Conservation (phyloP, 2,888 invertebrate genomes). For the Pemphredon lugubris region DNA sequence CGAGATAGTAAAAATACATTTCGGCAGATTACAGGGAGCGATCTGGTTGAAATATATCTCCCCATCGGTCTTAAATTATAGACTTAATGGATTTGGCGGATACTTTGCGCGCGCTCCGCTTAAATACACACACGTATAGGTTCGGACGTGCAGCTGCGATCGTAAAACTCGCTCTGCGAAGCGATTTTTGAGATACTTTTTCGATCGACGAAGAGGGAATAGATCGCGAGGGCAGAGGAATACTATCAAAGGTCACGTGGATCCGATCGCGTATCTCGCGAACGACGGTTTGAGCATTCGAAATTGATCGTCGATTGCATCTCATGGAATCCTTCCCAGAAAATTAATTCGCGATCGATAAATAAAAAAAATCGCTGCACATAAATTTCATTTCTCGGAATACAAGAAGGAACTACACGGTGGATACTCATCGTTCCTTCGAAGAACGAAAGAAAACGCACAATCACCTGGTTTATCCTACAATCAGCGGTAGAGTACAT, state of each 20-base stretch:
- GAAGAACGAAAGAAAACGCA: too few relatives aligned
- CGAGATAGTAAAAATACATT: conserved; percentile 49
- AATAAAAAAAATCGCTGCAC: too few relatives aligned
- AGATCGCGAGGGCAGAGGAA: conserved; percentile 21
- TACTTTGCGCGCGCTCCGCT: conserved; percentile 47
- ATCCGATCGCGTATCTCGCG: too few relatives aligned
- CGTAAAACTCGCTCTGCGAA: conserved; percentile 51
- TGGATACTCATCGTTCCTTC: too few relatives aligned
- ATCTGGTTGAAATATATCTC: conserved; percentile 47
- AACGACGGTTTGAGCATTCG: too few relatives aligned
- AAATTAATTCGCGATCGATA: too few relatives aligned
- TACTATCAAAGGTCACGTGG: conserved; percentile 25
- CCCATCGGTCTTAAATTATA: conserved; percentile 50
- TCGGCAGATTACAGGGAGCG: conserved; percentile 39
- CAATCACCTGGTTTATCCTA: too few relatives aligned
- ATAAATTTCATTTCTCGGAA: too few relatives aligned
- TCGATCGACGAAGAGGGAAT: conserved; percentile 15
- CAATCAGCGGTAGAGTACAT: too few relatives aligned
- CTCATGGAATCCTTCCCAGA: too few relatives aligned
- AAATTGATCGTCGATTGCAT: too few relatives aligned
- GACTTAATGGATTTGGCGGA: conserved; percentile 57
- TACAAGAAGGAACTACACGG: too few relatives aligned
- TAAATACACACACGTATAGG: conserved; percentile 37
- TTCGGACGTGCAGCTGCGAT: conserved; percentile 51
- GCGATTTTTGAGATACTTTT: conserved; percentile 55